Evolutionary conservation across 1,140 invertebrate species (phyloP).

Genomic region (Cyclargus thomasi): DNA sequence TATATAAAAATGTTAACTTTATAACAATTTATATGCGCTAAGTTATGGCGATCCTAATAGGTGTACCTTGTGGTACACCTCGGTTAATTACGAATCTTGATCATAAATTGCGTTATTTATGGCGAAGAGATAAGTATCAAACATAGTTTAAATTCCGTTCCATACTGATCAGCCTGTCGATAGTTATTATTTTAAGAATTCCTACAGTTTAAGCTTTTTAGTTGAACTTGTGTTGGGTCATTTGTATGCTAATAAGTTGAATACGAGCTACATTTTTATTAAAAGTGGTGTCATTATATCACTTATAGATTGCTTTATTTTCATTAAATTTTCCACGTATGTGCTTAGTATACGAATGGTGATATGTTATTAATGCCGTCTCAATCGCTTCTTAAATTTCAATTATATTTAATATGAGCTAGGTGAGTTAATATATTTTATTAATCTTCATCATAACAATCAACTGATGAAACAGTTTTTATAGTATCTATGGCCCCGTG

Average conservation of each 20-base stretch:
- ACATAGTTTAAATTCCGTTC: conserved; percentile 6
- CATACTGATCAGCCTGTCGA: neutral
- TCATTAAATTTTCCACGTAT: neutral
- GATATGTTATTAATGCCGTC: neutral
- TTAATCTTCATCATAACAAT: neutral
- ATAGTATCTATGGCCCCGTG: too few relatives aligned
- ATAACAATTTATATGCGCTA: neutral
- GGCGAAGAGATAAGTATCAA: neutral
- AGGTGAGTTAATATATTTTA: neutral
- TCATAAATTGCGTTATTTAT: conserved; percentile 5
- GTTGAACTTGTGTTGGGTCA: neutral
- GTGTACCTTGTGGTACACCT: conserved; percentile 1
- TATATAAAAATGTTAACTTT: neutral
- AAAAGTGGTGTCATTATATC: neutral
- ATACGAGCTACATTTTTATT: neutral
- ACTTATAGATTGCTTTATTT: neutral
- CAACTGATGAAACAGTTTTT: too few relatives aligned
- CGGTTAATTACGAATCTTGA: conserved; percentile 1
- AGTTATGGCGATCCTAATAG: neutral
- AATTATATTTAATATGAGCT: neutral
- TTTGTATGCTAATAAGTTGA: neutral
- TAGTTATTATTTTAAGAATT: neutral
- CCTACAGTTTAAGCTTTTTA: neutral
- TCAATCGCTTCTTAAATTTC: neutral
- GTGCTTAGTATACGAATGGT: neutral